Conservation (phyloP, 2,797 vertebrate genomes). For the Peromyscus attwateri region DNA sequence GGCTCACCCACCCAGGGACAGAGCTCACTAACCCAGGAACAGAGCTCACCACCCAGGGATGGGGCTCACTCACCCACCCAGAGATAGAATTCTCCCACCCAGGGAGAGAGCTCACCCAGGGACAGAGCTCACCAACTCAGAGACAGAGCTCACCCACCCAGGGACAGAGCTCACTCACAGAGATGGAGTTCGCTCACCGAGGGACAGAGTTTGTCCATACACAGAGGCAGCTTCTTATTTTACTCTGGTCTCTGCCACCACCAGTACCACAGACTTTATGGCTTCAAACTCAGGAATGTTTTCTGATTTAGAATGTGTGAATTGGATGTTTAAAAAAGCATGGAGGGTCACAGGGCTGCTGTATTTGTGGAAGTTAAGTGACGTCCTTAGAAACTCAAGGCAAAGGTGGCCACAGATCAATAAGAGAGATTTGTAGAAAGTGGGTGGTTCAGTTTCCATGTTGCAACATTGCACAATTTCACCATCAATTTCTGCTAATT, state of each 20-base stretch:
- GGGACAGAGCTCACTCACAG: too few species aligned
- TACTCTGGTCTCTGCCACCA: not conserved
- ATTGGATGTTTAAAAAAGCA: not conserved
- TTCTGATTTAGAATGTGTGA: conserved; percentile 25
- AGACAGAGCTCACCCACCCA: too few species aligned
- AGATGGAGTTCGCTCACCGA: not conserved
- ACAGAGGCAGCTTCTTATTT: not conserved
- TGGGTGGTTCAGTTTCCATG: not conserved
- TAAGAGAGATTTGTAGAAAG: not conserved
- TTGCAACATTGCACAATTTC: not conserved
- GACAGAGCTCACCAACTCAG: too few species aligned
- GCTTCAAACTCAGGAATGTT: not conserved
- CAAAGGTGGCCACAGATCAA: not conserved
- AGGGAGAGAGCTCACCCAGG: not conserved
- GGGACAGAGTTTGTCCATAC: not conserved
- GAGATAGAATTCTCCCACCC: not conserved
- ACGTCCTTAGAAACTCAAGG: not conserved
- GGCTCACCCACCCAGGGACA: too few species aligned
- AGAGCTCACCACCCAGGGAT: not conserved
- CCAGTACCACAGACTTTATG: not conserved
- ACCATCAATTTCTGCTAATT: not conserved
- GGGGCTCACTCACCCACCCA: not conserved
- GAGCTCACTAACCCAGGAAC: too few species aligned
- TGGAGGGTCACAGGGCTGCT: too few species aligned
- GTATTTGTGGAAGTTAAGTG: not conserved